These are phyloP conservation scores for Megaceryle maxima DNA, from an alignment of 2,113 vertebrate genomes.

Conservation along the genomic window DNA sequence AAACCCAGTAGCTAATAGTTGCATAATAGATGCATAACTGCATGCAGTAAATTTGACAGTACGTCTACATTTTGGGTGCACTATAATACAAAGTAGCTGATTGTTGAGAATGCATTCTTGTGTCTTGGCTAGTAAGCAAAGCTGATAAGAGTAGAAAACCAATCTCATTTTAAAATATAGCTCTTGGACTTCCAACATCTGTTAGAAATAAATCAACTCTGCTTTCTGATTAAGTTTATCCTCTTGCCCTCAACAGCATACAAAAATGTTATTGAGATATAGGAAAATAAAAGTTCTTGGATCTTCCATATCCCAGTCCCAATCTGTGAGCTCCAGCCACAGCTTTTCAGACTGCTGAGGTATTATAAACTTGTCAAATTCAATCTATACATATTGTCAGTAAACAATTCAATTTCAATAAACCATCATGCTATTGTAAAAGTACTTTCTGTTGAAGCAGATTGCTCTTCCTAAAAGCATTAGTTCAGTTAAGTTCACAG, in stretches of 20 bases:
- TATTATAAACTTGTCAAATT: not conserved
- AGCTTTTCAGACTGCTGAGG: not conserved
- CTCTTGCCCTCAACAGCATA: not conserved
- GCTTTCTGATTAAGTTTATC: not conserved
- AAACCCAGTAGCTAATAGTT: not conserved
- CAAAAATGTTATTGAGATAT: not conserved
- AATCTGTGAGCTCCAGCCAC: not conserved
- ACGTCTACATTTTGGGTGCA: rapidly evolving
- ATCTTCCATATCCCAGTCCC: not conserved
- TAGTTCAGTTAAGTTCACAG: not conserved
- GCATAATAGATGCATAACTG: not conserved
- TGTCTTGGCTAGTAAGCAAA: not conserved
- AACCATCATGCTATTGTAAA: not conserved
- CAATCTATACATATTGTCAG: not conserved
- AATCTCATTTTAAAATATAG: not conserved
- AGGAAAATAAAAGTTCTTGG: not conserved
- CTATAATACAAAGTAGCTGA: not conserved
- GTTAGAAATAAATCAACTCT: not conserved
- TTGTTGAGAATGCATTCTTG: not conserved
- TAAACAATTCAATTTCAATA: not conserved
- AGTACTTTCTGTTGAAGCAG: not conserved
- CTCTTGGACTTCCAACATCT: not conserved
- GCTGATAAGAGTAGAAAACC: not conserved
- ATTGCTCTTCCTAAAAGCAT: not conserved
- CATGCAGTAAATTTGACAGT: not conserved